phyloP scores from a whole-genome alignment of 2,888 invertebrate genomes.

The Pyrgus malvae region DNA sequence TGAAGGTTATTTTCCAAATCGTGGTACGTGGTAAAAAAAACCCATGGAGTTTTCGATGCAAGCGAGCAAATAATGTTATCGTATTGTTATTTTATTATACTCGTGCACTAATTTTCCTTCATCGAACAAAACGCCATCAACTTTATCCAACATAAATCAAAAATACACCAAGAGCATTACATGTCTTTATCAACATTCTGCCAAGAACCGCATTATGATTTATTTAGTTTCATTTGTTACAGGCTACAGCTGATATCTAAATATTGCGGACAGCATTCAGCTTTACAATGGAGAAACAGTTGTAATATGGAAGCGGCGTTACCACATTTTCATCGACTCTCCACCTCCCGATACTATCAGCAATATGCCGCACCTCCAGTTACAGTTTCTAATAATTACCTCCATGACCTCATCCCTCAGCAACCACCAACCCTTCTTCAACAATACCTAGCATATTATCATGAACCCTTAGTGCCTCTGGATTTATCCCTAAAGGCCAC shows the following conservation, averaged over 20 bases:
- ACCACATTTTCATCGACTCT: conserved; percentile 67
- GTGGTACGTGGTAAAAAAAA: too few species aligned
- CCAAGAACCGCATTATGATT: conserved; percentile 2
- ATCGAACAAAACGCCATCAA: too few species aligned
- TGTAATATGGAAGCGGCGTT: conserved; percentile 69
- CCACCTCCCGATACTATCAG: conserved; percentile 68
- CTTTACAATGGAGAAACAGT: conserved; percentile 1
- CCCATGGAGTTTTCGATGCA: too few species aligned
- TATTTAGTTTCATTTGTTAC: conserved; percentile 12
- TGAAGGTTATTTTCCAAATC: too few species aligned
- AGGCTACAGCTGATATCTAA: conserved; percentile 6
- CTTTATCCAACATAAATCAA: too few species aligned
- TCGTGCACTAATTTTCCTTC: too few species aligned
- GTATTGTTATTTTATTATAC: background rate
- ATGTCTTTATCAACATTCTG: too few species aligned
- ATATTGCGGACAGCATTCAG: background rate
- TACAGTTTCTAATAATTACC: conserved; percentile 64
- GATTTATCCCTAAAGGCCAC: conserved; percentile 89
- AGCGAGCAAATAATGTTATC: too few species aligned
- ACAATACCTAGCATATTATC: conserved; percentile 81
- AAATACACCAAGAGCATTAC: too few species aligned
- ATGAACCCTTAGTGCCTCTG: conserved; percentile 85
- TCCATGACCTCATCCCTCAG: conserved; percentile 69
- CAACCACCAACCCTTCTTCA: conserved; percentile 74
- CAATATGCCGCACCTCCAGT: conserved; percentile 68